These are phyloP conservation scores for Synergus gifuensis DNA, from an alignment of 2,888 invertebrate species.

Conservation along the genomic window DNA sequence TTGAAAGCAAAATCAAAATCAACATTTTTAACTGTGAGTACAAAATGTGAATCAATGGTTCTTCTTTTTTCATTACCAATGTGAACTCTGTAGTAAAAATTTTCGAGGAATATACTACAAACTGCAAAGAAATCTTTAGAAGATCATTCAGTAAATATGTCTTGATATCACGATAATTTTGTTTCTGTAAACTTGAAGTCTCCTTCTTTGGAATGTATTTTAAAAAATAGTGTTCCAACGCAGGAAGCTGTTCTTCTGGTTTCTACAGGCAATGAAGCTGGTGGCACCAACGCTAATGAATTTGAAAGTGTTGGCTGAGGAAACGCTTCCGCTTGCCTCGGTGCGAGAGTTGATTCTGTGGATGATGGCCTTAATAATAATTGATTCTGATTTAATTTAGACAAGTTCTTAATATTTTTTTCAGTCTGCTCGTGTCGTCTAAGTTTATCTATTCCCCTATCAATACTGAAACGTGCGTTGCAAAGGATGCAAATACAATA, in stretches of 20 bases:
- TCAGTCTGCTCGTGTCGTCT: background rate
- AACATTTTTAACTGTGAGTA: constrained; percentile 44
- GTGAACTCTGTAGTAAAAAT: constrained; percentile 44
- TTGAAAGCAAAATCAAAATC: constrained; percentile 15
- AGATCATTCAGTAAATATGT: constrained; percentile 10
- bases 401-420: constrained; percentile 10
- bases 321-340: background rate
- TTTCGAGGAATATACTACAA: constrained; percentile 43
- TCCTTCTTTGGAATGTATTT: constrained; percentile 48
- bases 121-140: constrained; percentile 43
- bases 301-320: constrained; percentile 5
- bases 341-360: background rate
- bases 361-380: constrained; percentile 3
- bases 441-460: background rate
- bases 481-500: constrained; percentile 11
- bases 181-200: constrained; percentile 7
- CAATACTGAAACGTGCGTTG: constrained; percentile 1
- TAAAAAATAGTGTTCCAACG: constrained; percentile 50
- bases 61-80: too few relatives aligned
- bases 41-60: constrained; percentile 47
- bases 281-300: background rate
- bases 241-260: constrained; percentile 47
- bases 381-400: background rate
- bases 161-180: constrained; percentile 8
- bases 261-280: background rate